These are phyloP conservation scores for Agonopterix alstromeriana DNA, from an alignment of 2,888 invertebrate species.

Conservation along the genomic window DNA sequence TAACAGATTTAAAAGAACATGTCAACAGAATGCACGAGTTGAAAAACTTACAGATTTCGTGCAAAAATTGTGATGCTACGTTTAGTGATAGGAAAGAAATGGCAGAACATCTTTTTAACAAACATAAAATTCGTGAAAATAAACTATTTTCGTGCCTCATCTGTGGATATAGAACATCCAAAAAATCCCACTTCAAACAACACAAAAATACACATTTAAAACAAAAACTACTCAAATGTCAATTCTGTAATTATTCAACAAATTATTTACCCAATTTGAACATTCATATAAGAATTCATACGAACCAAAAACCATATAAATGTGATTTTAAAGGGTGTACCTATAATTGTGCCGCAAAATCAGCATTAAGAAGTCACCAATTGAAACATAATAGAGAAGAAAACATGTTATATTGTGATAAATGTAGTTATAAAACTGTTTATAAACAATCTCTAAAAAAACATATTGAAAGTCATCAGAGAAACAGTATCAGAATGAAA, in stretches of 20 bases:
- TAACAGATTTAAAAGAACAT: slow-evolving; percentile 20
- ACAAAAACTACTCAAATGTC: slow-evolving; percentile 20
- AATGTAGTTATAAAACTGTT: slow-evolving; percentile 39
- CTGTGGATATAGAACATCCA: slow-evolving; percentile 30
- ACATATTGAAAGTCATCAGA: slow-evolving; percentile 30
- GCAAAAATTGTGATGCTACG: slow-evolving; percentile 22
- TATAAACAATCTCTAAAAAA: slow-evolving; percentile 36
- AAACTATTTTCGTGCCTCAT: slow-evolving; percentile 15
- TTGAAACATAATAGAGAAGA: slow-evolving; percentile 29
- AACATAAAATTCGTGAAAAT: slow-evolving; percentile 15
- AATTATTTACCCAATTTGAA: slow-evolving; percentile 30
- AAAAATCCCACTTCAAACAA: slow-evolving; percentile 27
- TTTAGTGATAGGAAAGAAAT: slow-evolving; percentile 17
- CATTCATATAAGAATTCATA: slow-evolving; percentile 32
- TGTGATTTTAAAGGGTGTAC: slow-evolving; percentile 21
- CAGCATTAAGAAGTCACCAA: slow-evolving; percentile 32
- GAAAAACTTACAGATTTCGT: slow-evolving; percentile 15
- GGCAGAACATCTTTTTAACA: slow-evolving; percentile 16
- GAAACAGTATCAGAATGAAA: slow-evolving; percentile 18
- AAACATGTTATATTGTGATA: slow-evolving; percentile 39
- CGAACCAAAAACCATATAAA: slow-evolving; percentile 18
- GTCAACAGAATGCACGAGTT: slow-evolving; percentile 13
- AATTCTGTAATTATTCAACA: slow-evolving; percentile 27
- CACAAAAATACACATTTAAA: slow-evolving; percentile 23
- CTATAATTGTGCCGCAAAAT: slow-evolving; percentile 21